Evolutionary conservation across 2,113 vertebrate species (phyloP).

Genomic region (Heteronetta atricapilla): DNA sequence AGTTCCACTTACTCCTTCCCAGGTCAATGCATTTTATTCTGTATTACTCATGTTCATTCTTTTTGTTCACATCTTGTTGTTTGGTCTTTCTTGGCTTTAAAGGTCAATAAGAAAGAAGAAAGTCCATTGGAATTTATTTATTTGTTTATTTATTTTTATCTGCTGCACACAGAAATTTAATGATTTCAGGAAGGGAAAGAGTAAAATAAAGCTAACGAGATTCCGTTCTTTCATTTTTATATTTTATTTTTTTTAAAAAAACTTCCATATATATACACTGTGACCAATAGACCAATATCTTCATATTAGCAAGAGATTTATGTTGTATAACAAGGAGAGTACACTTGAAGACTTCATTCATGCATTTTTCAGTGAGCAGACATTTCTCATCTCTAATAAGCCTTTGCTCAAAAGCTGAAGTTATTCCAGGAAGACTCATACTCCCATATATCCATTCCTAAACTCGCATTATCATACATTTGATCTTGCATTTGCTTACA

Average conservation of each 20-base stretch:
- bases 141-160: not conserved
- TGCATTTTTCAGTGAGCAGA: slow-evolving; percentile 20
- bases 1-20: not conserved
- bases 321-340: not conserved
- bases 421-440: not conserved
- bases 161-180: not conserved
- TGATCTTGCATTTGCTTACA: not conserved
- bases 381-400: slow-evolving; percentile 13
- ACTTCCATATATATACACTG: not conserved
- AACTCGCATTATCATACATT: not conserved
- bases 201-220: not conserved
- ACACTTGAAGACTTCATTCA: not conserved
- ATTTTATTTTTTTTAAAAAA: not conserved
- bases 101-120: not conserved
- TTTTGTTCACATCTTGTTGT: not conserved
- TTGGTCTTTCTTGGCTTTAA: not conserved
- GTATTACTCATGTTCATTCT: fast-evolving
- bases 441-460: not conserved
- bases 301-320: not conserved
- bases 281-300: not conserved
- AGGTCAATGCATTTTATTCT: not conserved
- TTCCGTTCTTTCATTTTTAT: not conserved
- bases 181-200: not conserved
- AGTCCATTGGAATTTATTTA: not conserved
- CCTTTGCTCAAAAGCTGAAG: not conserved